Conservation (phyloP, 2,113 vertebrate genomes). For the Grantiella picta region DNA sequence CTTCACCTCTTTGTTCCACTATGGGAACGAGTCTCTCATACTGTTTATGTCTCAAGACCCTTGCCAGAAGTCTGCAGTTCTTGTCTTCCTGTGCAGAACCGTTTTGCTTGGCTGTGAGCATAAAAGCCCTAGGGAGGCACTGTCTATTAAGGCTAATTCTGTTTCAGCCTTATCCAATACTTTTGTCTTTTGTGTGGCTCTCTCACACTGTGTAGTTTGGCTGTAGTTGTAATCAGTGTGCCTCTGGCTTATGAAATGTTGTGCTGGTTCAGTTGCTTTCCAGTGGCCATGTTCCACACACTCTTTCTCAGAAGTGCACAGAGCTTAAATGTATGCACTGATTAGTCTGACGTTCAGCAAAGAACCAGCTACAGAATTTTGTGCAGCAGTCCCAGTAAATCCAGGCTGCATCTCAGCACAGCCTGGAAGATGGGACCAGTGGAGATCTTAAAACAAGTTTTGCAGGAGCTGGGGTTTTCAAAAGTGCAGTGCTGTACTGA, state of each 20-base stretch:
- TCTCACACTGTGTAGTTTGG: constrained; percentile 43
- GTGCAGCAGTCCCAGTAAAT: neutral
- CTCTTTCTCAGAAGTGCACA: neutral
- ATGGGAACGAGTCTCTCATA: neutral
- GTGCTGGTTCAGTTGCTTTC: neutral
- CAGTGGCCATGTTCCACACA: neutral
- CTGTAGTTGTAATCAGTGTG: neutral
- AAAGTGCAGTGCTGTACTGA: neutral
- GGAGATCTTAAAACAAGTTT: neutral
- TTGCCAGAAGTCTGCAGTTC: constrained; percentile 53
- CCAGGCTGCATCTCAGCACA: neutral
- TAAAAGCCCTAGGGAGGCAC: constrained; percentile 36
- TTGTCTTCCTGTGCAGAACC: constrained; percentile 37
- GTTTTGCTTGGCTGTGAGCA: constrained; percentile 52
- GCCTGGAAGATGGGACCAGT: neutral
- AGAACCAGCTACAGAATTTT: neutral
- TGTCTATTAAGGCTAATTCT: constrained; percentile 49
- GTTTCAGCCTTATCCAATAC: constrained; percentile 33
- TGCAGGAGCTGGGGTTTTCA: neutral
- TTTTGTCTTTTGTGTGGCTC: constrained; percentile 39
- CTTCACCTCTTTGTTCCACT: constrained; percentile 30
- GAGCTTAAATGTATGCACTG: neutral
- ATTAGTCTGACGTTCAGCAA: neutral
- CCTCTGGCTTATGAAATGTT: constrained; percentile 1
- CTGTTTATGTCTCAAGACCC: constrained; percentile 55